A percentile compares a stretch with the other conserved stretches of the same genome.
Conservation (phyloP, 2,113 vertebrate genomes). For the Prochilodus magdalenae region DNA sequence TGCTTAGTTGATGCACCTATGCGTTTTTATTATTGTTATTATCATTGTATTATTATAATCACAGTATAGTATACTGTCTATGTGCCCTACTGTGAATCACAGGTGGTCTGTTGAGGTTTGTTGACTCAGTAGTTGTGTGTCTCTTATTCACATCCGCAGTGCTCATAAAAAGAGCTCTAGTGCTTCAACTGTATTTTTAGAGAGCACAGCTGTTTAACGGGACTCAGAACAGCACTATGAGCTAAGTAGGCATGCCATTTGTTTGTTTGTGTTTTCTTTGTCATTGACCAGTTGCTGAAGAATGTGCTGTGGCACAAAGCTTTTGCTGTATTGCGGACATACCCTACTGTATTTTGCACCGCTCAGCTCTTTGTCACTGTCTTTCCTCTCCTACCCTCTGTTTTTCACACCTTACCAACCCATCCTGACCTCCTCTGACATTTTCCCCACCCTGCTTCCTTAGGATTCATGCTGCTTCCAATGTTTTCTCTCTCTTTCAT, state of each 20-base stretch:
- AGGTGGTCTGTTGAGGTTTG: neutral
- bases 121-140: slow-evolving; percentile 1
- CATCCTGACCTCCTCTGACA: slow-evolving; percentile 5
- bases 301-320: slow-evolving; percentile 43
- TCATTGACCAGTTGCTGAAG: slow-evolving; percentile 36
- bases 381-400: slow-evolving; percentile 11
- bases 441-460: neutral
- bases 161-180: neutral
- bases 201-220: slow-evolving; percentile 26
- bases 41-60: no score
- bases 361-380: slow-evolving; percentile 53
- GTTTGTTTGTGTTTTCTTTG: slow-evolving; percentile 32
- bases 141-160: slow-evolving; percentile 18
- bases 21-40: no score
- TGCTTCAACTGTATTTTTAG: slow-evolving; percentile 27
- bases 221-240: neutral
- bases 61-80: neutral
- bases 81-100: neutral
- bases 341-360: slow-evolving; percentile 31
- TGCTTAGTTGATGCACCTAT: no score
- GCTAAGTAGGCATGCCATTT: neutral
- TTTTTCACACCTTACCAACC: slow-evolving; percentile 10
- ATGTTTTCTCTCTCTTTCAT: neutral
- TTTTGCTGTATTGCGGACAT: slow-evolving; percentile 45
- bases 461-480: neutral